Conservation (phyloP, 1,140 invertebrate genomes). For the Platorchestia sp. region DNA sequence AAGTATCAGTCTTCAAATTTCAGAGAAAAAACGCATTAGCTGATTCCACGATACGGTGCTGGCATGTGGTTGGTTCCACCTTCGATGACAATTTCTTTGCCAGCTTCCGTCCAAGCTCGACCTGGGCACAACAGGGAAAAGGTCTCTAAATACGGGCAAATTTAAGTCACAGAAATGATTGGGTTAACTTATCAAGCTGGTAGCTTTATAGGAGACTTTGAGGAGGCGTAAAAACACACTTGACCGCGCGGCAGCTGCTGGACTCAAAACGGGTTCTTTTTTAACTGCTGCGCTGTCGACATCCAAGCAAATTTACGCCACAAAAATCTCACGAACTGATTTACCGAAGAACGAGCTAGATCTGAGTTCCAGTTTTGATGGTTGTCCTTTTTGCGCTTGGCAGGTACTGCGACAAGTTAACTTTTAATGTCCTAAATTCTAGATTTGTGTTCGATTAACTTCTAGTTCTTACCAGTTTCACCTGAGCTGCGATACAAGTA, state of each 20-base stretch:
- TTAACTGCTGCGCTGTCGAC: not conserved
- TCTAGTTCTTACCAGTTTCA: not conserved
- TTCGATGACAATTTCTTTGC: not conserved
- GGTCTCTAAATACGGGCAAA: not conserved
- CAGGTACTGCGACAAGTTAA: not conserved
- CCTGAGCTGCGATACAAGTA: not conserved
- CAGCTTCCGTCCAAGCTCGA: not conserved
- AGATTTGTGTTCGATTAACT: not conserved
- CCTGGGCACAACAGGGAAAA: not conserved
- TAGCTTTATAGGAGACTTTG: not conserved
- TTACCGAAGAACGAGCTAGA: not conserved
- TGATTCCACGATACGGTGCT: not conserved
- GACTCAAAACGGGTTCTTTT: conserved; percentile 15
- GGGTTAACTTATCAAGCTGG: not conserved
- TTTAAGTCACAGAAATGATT: not conserved
- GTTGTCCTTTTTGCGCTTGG: not conserved
- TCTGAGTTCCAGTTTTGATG: not conserved
- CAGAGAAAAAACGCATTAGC: not conserved
- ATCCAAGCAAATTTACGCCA: not conserved
- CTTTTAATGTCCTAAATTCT: not conserved
- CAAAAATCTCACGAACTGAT: not conserved
- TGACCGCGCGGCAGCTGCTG: conserved; percentile 25
- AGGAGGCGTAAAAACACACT: conserved; percentile 6
- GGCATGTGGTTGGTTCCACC: not conserved
- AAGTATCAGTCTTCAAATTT: conserved; percentile 10